Conservation (phyloP, 2,113 vertebrate species). For the Gobiocypris rarus region DNA sequence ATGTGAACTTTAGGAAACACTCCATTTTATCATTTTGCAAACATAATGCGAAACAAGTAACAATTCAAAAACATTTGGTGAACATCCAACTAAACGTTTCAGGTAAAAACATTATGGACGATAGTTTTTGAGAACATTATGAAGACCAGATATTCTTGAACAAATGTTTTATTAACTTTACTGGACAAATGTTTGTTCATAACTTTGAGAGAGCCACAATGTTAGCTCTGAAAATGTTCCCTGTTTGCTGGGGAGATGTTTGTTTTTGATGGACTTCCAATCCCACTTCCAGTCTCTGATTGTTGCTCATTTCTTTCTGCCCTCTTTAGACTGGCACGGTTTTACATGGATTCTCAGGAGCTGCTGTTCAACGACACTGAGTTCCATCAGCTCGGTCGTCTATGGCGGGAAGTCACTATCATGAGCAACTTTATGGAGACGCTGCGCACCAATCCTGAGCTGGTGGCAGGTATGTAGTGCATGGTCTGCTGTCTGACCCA, state of each 20-base stretch:
- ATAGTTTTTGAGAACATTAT: too few relatives aligned
- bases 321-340: slow-evolving; percentile 82
- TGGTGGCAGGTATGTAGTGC: slow-evolving; percentile 76
- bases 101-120: too few relatives aligned
- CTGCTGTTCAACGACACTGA: slow-evolving; percentile 80
- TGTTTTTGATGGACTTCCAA: background rate
- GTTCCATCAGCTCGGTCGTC: slow-evolving; percentile 74
- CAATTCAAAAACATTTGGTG: too few relatives aligned
- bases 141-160: too few relatives aligned
- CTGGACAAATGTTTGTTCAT: too few relatives aligned
- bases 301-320: background rate
- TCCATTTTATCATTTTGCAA: too few relatives aligned
- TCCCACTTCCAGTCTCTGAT: background rate
- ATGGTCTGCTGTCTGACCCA: slow-evolving; percentile 6
- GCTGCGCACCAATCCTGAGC: slow-evolving; percentile 82
- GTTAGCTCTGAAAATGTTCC: too few relatives aligned
- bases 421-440: slow-evolving; percentile 88
- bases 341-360: slow-evolving; percentile 86
- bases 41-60: too few relatives aligned
- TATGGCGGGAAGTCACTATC: slow-evolving; percentile 85
- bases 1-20: too few relatives aligned
- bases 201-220: too few relatives aligned
- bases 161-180: too few relatives aligned
- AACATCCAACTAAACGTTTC: too few relatives aligned
- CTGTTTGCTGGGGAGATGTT: background rate